A percentile compares a stretch with the other conserved stretches of the same genome.
These are phyloP conservation scores for Scopus umbretta DNA, from an alignment of 2,113 vertebrate genomes.

Conservation along the genomic window DNA sequence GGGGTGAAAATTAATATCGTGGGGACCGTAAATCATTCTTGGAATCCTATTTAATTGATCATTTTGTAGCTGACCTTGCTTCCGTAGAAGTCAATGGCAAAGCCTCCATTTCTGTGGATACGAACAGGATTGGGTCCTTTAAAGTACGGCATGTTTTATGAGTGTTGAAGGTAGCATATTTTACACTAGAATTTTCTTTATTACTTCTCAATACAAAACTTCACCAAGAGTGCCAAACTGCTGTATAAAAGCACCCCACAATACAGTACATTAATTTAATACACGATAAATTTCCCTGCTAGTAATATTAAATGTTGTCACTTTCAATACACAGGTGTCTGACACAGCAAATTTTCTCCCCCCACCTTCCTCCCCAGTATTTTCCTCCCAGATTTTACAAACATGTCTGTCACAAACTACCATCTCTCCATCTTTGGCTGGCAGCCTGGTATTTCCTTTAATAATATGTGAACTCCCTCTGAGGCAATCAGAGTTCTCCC, in stretches of 20 bases:
- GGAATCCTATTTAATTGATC: slow-evolving; percentile 9
- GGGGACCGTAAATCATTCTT: slow-evolving; percentile 46
- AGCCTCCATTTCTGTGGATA: neutral
- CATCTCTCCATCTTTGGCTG: neutral
- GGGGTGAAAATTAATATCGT: slow-evolving; percentile 13
- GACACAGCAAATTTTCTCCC: neutral
- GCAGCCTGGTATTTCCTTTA: neutral
- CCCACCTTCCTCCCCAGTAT: neutral
- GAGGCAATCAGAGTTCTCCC: neutral
- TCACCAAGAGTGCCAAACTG: neutral
- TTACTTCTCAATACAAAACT: slow-evolving; percentile 1
- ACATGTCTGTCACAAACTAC: neutral
- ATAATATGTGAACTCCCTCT: neutral
- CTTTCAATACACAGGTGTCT: neutral
- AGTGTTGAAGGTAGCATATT: neutral
- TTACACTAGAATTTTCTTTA: neutral
- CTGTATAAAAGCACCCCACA: neutral
- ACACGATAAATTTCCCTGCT: neutral
- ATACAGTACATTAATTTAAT: neutral
- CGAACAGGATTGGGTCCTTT: neutral
- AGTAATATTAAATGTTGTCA: neutral
- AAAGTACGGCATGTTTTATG: neutral
- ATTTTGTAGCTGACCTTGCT: slow-evolving; percentile 25
- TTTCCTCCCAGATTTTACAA: neutral
- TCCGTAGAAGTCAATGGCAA: neutral